These are phyloP conservation scores for Drosophila parthenogenetica DNA, from an alignment of 2,888 invertebrate genomes.

Conservation along the genomic window DNA sequence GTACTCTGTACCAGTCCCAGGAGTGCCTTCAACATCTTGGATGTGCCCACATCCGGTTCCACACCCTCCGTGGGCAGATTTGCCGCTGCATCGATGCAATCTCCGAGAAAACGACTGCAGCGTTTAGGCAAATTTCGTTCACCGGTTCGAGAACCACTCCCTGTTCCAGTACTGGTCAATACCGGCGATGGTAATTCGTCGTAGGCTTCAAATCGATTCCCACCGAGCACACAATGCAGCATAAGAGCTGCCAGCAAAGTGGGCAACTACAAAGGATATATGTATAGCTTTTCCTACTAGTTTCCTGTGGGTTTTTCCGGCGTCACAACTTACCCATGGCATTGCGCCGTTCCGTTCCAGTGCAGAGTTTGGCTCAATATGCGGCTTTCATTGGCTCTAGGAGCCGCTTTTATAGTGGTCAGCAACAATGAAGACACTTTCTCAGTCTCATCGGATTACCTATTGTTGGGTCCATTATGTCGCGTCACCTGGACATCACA, in stretches of 20 bases:
- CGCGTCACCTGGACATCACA: slow-evolving; percentile 70
- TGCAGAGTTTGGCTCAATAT: slow-evolving; percentile 53
- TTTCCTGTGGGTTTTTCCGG: not conserved
- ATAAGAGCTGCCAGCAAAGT: slow-evolving; percentile 63
- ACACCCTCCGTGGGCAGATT: not conserved
- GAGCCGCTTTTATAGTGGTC: slow-evolving; percentile 58
- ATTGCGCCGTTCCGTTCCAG: slow-evolving; percentile 57
- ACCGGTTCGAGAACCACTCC: not conserved
- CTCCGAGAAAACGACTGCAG: slow-evolving; percentile 48
- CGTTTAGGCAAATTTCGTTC: slow-evolving; percentile 30
- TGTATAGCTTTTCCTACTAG: not conserved
- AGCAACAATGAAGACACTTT: slow-evolving; percentile 54
- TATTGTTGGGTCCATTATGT: slow-evolving; percentile 74
- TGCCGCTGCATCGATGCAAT: slow-evolving; percentile 28
- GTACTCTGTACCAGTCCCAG: slow-evolving; percentile 50
- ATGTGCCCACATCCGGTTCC: slow-evolving; percentile 35
- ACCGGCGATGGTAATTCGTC: slow-evolving; percentile 47
- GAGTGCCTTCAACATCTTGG: slow-evolving; percentile 65
- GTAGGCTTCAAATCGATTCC: slow-evolving; percentile 41
- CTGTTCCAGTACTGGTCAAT: not conserved
- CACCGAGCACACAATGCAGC: slow-evolving; percentile 45
- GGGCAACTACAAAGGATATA: slow-evolving; percentile 44
- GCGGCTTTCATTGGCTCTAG: slow-evolving; percentile 28
- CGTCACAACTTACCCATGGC: slow-evolving; percentile 70
- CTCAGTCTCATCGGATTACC: slow-evolving; percentile 71